Percentiles rank a stretch among this genome's conserved stretches.
Evolutionary conservation across 2,797 vertebrate genomes (phyloP).

Genomic region (Chromis chromis): DNA sequence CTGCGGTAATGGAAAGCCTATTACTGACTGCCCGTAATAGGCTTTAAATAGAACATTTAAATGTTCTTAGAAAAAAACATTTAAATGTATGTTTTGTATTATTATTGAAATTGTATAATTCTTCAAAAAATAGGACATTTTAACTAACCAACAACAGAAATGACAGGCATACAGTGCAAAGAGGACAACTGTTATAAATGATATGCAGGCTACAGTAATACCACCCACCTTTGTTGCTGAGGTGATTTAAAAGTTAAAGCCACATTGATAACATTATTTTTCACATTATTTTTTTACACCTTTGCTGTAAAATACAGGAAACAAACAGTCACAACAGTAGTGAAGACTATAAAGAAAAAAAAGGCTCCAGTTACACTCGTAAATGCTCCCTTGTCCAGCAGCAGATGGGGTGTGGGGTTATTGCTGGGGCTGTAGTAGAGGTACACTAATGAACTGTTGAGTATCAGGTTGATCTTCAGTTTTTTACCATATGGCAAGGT

Average conservation of each 20-base stretch:
- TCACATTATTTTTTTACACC: background rate
- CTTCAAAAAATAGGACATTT: background rate
- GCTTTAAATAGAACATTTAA: no score
- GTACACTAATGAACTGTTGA: constrained; percentile 79
- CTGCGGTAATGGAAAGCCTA: background rate
- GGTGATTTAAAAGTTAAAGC: background rate
- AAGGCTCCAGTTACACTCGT: constrained; percentile 64
- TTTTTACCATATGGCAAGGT: constrained; percentile 55
- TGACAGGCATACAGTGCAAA: no score
- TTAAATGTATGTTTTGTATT: no score
- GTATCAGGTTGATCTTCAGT: constrained; percentile 83
- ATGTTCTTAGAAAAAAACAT: background rate
- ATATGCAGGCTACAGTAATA: background rate
- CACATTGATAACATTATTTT: background rate
- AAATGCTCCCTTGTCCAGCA: constrained; percentile 81
- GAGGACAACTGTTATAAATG: no score
- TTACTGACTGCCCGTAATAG: background rate
- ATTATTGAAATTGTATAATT: no score
- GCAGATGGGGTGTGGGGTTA: constrained; percentile 46
- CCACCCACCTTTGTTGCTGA: background rate
- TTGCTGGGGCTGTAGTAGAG: constrained; percentile 70
- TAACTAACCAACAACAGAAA: no score
- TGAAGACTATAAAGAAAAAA: background rate
- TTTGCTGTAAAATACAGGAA: background rate
- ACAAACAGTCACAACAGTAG: background rate